phyloP scores from a whole-genome alignment of 2,113 vertebrate species.

The Suricata suricatta region DNA sequence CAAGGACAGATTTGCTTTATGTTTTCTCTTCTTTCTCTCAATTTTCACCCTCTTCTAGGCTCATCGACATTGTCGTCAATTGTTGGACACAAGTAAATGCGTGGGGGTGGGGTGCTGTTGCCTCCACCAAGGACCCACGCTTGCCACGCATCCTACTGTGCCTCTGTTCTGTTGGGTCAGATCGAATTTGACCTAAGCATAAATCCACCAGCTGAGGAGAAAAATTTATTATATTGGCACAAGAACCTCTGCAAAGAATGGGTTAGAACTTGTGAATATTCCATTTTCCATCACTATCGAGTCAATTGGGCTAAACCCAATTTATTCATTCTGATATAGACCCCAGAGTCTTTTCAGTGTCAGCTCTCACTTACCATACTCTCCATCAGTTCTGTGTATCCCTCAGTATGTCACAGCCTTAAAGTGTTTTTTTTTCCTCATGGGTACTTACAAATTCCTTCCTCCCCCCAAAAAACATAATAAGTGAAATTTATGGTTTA shows the following conservation, averaged over 20 bases:
- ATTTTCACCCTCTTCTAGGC: not conserved
- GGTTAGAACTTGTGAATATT: not conserved
- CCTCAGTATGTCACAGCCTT: not conserved
- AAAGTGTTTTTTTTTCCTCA: not conserved
- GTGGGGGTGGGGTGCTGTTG: too few species aligned
- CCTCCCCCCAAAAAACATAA: not conserved
- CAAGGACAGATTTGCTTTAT: fast-evolving
- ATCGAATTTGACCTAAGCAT: not conserved
- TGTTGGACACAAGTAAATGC: not conserved
- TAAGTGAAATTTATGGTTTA: not conserved
- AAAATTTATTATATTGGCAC: too few species aligned
- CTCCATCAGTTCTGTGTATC: not conserved
- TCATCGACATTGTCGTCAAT: not conserved
- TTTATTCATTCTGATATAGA: not conserved
- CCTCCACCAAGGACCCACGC: not conserved
- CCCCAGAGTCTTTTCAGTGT: not conserved
- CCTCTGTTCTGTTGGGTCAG: not conserved
- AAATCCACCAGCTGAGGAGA: not conserved
- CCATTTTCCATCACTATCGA: not conserved
- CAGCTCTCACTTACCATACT: not conserved
- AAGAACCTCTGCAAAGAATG: not conserved
- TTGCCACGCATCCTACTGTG: not conserved
- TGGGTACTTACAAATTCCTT: not conserved
- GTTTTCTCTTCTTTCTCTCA: not conserved
- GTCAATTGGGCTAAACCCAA: not conserved